Conservation (phyloP, 2,888 invertebrate genomes). For the Sisyra nigra region DNA sequence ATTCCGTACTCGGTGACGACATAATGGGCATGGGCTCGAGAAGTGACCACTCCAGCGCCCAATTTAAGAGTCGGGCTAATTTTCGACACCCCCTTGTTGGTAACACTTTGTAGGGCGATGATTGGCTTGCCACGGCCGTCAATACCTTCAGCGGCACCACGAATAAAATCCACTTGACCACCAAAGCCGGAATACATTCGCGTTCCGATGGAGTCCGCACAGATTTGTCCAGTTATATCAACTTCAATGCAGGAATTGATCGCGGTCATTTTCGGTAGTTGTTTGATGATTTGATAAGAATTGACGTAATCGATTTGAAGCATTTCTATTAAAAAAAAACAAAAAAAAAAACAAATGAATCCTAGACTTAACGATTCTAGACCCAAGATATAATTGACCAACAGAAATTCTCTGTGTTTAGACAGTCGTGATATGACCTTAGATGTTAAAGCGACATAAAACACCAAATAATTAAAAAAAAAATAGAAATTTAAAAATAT, state of each 20-base stretch:
- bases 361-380: not conserved
- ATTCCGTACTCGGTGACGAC: constrained; percentile 88
- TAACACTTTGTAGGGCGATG: constrained; percentile 71
- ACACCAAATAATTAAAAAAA: too few relatives aligned
- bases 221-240: constrained; percentile 87
- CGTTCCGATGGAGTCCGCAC: constrained; percentile 83
- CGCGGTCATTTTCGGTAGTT: constrained; percentile 84
- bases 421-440: too few relatives aligned
- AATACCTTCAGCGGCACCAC: constrained; percentile 70
- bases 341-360: not conserved
- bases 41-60: constrained; percentile 88
- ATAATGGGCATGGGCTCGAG: constrained; percentile 83
- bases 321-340: constrained; percentile 51
- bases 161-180: constrained; percentile 87
- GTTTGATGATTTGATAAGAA: constrained; percentile 62
- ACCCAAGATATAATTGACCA: not conserved
- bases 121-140: constrained; percentile 86
- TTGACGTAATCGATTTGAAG: constrained; percentile 79
- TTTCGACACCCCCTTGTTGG: constrained; percentile 66
- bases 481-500: too few relatives aligned
- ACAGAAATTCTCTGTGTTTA: too few relatives aligned
- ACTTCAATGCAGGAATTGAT: constrained; percentile 94
- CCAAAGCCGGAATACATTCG: constrained; percentile 74
- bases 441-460: too few relatives aligned
- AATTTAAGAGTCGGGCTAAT: constrained; percentile 67